Conservation (phyloP, 2,797 vertebrate genomes). For the Fratercula arctica region DNA sequence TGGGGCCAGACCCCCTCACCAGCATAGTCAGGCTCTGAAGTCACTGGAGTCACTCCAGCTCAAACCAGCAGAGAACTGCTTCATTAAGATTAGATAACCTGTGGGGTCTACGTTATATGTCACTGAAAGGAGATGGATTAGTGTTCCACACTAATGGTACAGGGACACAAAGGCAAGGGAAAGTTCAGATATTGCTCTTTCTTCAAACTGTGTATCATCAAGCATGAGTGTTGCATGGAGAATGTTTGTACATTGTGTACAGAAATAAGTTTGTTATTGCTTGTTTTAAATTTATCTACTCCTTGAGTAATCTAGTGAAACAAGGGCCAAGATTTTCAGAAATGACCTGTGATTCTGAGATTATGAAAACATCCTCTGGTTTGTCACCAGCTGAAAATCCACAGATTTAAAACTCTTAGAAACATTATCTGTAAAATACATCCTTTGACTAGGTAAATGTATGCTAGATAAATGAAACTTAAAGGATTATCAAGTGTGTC, state of each 20-base stretch:
- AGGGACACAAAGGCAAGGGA: conserved; percentile 13
- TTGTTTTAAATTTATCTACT: not conserved
- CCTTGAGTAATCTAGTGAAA: not conserved
- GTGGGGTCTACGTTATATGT: not conserved
- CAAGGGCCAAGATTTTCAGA: not conserved
- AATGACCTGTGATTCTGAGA: not conserved
- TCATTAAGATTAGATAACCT: conserved; percentile 21
- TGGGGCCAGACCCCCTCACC: conserved; percentile 11
- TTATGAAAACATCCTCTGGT: not conserved
- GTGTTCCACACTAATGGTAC: not conserved
- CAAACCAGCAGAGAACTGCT: conserved; percentile 18
- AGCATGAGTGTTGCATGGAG: conserved; percentile 13
- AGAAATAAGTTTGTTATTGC: not conserved
- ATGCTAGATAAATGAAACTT: not conserved
- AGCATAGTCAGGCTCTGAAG: not conserved
- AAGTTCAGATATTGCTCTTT: not conserved
- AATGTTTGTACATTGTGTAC: not conserved
- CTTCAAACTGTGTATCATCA: not conserved
- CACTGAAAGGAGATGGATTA: conserved; percentile 39
- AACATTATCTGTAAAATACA: not conserved
- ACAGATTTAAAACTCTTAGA: not conserved
- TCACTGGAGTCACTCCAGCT: conserved; percentile 23
- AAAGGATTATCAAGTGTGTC: not conserved
- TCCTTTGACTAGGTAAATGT: not conserved
- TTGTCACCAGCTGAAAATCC: not conserved